Base-by-base conservation (phyloP, 2,888 invertebrate genomes). In the Cosmorhoe ocellata region DNA sequence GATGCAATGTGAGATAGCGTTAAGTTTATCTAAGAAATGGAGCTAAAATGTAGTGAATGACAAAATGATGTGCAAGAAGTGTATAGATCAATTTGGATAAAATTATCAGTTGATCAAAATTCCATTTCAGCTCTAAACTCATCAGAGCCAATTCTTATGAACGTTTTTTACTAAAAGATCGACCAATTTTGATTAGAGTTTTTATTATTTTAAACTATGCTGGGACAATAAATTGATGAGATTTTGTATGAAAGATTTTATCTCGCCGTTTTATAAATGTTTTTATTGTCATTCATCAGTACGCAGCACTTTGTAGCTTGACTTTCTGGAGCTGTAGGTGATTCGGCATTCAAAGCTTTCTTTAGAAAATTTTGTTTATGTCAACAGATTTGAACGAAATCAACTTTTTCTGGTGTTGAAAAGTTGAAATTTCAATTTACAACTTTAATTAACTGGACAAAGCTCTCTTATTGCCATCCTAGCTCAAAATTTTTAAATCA, bases 341-440 rank as follows among this genome's bases (percentile, higher is more conserved):
- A n/a, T 64, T 46, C 62, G 85, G 68, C 85, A 85, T 85, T 71
- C 80, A 76, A 85, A 82, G 74, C 84, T 88, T 89, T 78, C 64
- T 26, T 42, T 63, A 30, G 66, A 88, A 89, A 89, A 76, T 84
- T 87, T 88, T 84, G 81, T 61, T 68, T 52, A 80, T 83, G 87
- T 83, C 76, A 63, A 66, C 59, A 48, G 47, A 32, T 34, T 18
- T 2, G 18, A 55, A 27, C 50, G 81, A 80, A 84, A 81, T 79
- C 72, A 59, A 69, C 84, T 86, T 87, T 88, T 88, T 84, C 58
- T 24, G 6, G 2, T 1, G n/a, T 38, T 67, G 85, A 88, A 88
- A 86, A 84, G 86, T 72, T 59, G 56, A 53, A 67, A 80, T 86
- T 87, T 81, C 71, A 48, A 55, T 73, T 7, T 24, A 3, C 77